phyloP scores from a whole-genome alignment of 2,888 invertebrate genomes.

The Watsonalla binaria region DNA sequence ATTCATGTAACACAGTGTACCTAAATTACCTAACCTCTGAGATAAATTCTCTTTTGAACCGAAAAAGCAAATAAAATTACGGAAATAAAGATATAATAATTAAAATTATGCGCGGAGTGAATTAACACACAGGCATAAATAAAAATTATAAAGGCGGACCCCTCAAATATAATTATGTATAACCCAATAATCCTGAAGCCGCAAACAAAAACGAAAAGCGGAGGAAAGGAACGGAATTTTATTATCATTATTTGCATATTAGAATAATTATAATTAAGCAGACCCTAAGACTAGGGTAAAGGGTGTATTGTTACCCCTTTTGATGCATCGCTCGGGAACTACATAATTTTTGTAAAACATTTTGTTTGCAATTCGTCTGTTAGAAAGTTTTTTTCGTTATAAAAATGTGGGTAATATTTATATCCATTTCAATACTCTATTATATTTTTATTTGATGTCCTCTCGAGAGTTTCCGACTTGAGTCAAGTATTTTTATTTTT shows the following conservation, averaged over 20 bases:
- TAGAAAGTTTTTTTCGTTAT: no score
- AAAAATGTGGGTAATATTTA: no score
- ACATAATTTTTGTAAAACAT: not conserved
- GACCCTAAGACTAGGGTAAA: constrained; percentile 19
- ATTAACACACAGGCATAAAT: constrained; percentile 53
- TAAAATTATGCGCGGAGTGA: constrained; percentile 46
- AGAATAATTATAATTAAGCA: constrained; percentile 69
- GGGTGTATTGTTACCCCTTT: not conserved
- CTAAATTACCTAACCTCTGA: not conserved
- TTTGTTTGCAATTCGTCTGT: no score
- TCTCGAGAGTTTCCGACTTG: no score
- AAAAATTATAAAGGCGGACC: constrained; percentile 58
- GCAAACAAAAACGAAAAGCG: constrained; percentile 65
- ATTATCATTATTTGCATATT: constrained; percentile 78
- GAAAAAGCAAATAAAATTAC: constrained; percentile 28
- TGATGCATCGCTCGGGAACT: not conserved
- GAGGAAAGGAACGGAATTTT: constrained; percentile 65
- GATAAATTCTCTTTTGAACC: constrained; percentile 3
- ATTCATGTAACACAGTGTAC: not conserved
- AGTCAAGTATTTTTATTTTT: no score
- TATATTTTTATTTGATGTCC: no score
- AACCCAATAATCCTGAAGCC: constrained; percentile 66
- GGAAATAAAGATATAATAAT: constrained; percentile 23
- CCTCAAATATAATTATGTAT: constrained; percentile 65
- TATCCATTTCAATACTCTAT: no score